These are phyloP conservation scores for Pyxicephalus adspersus DNA, from an alignment of 2,113 vertebrate species.

Conservation along the genomic window DNA sequence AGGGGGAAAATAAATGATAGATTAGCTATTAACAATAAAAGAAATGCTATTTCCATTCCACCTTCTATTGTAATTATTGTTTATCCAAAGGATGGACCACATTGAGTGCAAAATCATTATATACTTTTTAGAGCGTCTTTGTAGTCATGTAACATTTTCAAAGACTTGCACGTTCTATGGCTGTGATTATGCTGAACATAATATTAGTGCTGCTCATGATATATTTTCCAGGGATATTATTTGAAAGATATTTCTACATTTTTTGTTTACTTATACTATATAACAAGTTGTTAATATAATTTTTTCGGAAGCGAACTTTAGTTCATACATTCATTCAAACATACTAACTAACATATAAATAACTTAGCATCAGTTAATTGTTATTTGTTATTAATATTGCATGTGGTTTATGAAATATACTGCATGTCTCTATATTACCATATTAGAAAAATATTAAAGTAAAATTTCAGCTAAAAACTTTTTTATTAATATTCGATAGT, in stretches of 20 bases:
- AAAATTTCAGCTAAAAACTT: too few relatives aligned
- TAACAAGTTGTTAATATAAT: too few relatives aligned
- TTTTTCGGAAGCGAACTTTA: too few relatives aligned
- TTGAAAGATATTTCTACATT: slow-evolving; percentile 1
- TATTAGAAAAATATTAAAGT: too few relatives aligned
- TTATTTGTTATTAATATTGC: too few relatives aligned
- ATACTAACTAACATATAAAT: too few relatives aligned
- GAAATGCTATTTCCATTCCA: slow-evolving; percentile 9
- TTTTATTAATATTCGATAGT: too few relatives aligned
- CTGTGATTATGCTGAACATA: slow-evolving; percentile 8
- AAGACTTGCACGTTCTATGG: background rate
- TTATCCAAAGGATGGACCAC: background rate
- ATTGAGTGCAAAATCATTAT: slow-evolving; percentile 13
- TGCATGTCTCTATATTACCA: too few relatives aligned
- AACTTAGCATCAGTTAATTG: too few relatives aligned
- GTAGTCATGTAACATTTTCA: background rate
- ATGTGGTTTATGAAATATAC: too few relatives aligned
- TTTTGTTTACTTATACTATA: background rate
- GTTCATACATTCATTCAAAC: too few relatives aligned
- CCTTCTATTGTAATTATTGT: slow-evolving; percentile 9
- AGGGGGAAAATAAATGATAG: slow-evolving; percentile 24
- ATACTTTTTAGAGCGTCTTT: slow-evolving; percentile 5
- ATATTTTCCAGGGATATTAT: background rate
- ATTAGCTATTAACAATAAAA: slow-evolving; percentile 19
- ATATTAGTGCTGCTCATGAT: background rate